These are phyloP conservation scores for Pungitius pungitius DNA, from an alignment of 2,113 vertebrate species.

Conservation along the genomic window DNA sequence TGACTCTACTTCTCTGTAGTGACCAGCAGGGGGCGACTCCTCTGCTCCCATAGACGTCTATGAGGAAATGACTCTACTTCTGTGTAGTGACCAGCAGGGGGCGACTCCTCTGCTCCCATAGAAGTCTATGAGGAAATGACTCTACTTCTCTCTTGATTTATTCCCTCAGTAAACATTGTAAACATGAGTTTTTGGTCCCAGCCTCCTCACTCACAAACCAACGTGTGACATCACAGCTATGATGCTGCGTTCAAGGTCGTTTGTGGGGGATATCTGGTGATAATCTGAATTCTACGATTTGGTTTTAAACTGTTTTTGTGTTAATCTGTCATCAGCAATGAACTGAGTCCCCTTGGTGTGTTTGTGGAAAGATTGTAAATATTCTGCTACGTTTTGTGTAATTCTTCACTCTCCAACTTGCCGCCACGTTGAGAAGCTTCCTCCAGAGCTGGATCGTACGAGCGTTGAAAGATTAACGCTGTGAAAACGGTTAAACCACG, in stretches of 20 bases:
- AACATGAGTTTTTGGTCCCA: background rate
- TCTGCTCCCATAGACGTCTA: background rate
- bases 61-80: background rate
- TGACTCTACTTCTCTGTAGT: background rate
- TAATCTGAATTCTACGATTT: too few species aligned
- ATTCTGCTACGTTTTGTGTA: constrained; percentile 13
- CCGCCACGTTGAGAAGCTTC: too few species aligned
- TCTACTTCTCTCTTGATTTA: background rate
- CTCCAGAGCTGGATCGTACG: too few species aligned
- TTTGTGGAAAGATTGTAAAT: constrained; percentile 52
- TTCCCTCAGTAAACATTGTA: background rate
- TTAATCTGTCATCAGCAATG: too few species aligned
- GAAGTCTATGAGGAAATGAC: background rate
- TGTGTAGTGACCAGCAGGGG: background rate
- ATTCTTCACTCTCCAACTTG: background rate
- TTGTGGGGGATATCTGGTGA: too few species aligned
- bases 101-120: background rate
- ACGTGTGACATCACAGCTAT: background rate
- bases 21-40: background rate
- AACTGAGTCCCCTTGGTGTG: background rate
- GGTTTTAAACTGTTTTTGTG: too few species aligned
- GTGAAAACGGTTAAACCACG: background rate
- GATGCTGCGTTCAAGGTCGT: too few species aligned
- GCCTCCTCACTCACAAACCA: background rate
- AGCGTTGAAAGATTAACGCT: background rate